phyloP scores from a whole-genome alignment of 2,888 invertebrate species.

The Microctonus hyperodae region DNA sequence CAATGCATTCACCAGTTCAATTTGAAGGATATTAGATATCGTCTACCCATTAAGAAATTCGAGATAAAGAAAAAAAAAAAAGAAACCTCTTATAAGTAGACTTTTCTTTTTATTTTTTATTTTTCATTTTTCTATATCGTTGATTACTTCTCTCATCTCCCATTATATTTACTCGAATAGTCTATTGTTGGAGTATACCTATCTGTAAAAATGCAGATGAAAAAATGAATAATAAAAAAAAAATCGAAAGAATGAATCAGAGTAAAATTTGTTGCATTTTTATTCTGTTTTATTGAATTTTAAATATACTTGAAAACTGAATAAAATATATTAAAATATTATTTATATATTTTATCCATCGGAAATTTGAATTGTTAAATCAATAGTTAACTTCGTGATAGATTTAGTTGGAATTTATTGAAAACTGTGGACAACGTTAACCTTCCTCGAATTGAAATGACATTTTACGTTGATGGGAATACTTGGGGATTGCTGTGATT shows the following conservation, averaged over 20 bases:
- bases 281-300: no score
- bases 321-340: background rate
- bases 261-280: no score
- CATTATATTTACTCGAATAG: no score
- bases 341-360: background rate
- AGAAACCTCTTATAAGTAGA: background rate
- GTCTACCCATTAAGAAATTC: slow-evolving; percentile 2
- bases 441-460: background rate
- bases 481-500: slow-evolving; percentile 1
- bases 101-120: background rate
- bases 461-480: background rate
- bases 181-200: no score
- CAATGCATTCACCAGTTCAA: background rate
- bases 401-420: background rate
- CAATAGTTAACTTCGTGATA: background rate
- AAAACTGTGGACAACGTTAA: background rate
- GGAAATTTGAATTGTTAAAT: background rate
- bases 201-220: no score
- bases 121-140: no score
- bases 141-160: no score
- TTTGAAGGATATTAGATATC: slow-evolving; percentile 4
- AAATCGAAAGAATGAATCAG: no score
- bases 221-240: no score
- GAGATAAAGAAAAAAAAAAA: background rate
- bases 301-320: background rate